Percentiles rank a stretch among this genome's conserved stretches.
phyloP scores from a whole-genome alignment of 2,113 vertebrate species.

The Genyomyrus donnyi region DNA sequence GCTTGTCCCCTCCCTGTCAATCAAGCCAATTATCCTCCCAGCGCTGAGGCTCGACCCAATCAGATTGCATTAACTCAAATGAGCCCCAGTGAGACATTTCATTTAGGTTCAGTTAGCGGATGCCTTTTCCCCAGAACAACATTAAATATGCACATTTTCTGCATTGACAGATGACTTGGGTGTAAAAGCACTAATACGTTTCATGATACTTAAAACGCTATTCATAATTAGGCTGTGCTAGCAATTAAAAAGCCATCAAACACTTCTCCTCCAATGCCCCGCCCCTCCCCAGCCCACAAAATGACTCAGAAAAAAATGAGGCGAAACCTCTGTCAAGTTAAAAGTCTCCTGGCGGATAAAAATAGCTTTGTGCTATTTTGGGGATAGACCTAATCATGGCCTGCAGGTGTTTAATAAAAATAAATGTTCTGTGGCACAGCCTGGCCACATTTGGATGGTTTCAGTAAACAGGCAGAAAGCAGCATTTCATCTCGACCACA shows the following conservation, averaged over 20 bases:
- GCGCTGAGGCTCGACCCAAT: conserved; percentile 31
- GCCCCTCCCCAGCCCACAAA: neutral
- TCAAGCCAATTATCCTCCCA: neutral
- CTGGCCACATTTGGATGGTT: neutral
- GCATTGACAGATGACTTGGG: neutral
- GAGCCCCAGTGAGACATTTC: conserved; percentile 45
- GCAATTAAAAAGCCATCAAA: neutral
- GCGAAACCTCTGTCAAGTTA: neutral
- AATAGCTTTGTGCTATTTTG: neutral
- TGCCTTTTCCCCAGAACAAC: neutral
- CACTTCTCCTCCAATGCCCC: neutral
- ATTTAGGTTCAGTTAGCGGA: conserved; percentile 26
- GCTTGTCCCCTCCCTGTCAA: neutral
- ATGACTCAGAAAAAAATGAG: neutral
- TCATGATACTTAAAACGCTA: neutral
- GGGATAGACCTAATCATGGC: neutral
- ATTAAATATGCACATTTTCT: neutral
- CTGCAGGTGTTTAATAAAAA: neutral
- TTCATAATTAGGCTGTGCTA: neutral
- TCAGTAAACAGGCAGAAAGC: neutral
- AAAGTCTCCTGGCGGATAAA: neutral
- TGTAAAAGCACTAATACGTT: neutral
- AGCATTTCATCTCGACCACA: neutral
- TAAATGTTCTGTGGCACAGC: neutral
- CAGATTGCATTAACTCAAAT: conserved; percentile 49